phyloP scores from a whole-genome alignment of 1,140 invertebrate genomes.

The Psilanteris sp. region DNA sequence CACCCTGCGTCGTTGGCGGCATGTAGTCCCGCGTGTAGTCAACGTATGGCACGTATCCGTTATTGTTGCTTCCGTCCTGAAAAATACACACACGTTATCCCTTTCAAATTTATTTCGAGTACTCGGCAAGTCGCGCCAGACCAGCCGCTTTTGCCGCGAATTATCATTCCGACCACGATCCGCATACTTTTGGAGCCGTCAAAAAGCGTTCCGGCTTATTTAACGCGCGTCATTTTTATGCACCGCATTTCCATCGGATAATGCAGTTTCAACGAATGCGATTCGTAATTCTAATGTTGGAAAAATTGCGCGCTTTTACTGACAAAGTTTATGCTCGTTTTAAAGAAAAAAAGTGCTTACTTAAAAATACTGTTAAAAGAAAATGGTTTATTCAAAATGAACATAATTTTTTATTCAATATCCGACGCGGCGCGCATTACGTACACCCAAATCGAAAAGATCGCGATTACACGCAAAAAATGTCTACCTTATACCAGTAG shows the following conservation, averaged over 20 bases:
- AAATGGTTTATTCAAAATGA: no score
- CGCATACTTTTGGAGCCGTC: conserved; percentile 16
- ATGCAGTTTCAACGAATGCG: conserved; percentile 16
- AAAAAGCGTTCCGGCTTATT: conserved; percentile 29
- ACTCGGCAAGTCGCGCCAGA: conserved; percentile 26
- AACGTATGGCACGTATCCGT: conserved; percentile 93
- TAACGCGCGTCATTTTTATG: conserved; percentile 25
- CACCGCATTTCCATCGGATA: conserved; percentile 9
- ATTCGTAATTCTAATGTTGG: conserved; percentile 8
- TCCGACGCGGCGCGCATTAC: no score
- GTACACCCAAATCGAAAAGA: no score
- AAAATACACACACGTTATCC: conserved; percentile 38
- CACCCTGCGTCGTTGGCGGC: conserved; percentile 83
- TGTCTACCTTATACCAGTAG: no score
- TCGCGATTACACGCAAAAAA: no score
- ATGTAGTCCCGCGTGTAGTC: conserved; percentile 92
- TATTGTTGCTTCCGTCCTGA: conserved; percentile 90
- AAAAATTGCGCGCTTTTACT: no score
- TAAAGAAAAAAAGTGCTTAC: no score
- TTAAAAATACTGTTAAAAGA: no score
- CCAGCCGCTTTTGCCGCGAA: conserved; percentile 15
- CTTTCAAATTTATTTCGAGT: conserved; percentile 32
- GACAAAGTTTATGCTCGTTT: no score
- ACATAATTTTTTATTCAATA: no score
- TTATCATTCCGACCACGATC: conserved; percentile 37